A percentile compares a stretch with the other conserved stretches of the same genome.
Evolutionary conservation across 2,888 invertebrate genomes (phyloP).

Genomic region (Drosophila pseudotalamancana): DNA sequence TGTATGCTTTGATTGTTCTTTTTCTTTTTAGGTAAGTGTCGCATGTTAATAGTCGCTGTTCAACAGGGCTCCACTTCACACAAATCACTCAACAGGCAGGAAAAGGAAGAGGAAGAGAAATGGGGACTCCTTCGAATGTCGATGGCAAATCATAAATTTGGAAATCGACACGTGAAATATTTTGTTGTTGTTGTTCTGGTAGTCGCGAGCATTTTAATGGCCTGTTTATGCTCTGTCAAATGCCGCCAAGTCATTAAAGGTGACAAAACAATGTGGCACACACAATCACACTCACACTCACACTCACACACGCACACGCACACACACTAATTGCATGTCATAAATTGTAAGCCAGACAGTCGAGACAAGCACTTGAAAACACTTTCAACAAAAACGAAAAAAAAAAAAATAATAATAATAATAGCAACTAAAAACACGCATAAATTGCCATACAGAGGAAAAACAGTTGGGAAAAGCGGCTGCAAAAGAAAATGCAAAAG

Average conservation of each 20-base stretch:
- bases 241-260: conserved; percentile 71
- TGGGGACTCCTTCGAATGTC: conserved; percentile 14
- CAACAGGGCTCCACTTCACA: conserved; percentile 5
- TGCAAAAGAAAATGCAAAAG: neutral
- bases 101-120: neutral
- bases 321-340: conserved; percentile 59
- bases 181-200: conserved; percentile 16
- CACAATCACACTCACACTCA: conserved; percentile 11
- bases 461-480: conserved; percentile 14
- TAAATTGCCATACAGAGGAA: conserved; percentile 50
- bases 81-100: conserved; percentile 27
- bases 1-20: conserved; percentile 3
- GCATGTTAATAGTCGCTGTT: conserved; percentile 19
- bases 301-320: conserved; percentile 4
- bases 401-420: too few relatives aligned
- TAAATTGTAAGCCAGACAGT: conserved; percentile 59
- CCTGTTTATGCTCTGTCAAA: conserved; percentile 69
- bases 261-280: conserved; percentile 69
- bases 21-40: conserved; percentile 65
- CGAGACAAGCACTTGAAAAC: conserved; percentile 58
- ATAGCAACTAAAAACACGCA: conserved; percentile 53
- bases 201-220: conserved; percentile 65
- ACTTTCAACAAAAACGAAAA: conserved; percentile 48
- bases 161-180: conserved; percentile 60
- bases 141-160: conserved; percentile 53